phyloP scores from a whole-genome alignment of 2,113 vertebrate species.

The Hymenochirus boettgeri region DNA sequence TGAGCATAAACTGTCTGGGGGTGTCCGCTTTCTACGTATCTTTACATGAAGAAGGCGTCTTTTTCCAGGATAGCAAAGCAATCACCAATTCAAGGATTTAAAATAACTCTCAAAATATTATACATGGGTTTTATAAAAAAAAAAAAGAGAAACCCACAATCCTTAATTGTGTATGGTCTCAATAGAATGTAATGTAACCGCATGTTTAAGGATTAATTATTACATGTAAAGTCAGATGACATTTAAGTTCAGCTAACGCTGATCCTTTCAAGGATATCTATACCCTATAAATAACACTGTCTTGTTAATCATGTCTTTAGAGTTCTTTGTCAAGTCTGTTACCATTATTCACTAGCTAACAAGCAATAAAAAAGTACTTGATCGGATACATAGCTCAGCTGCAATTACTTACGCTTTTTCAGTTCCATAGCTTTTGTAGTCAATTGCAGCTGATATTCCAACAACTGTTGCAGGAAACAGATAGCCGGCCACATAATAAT shows the following conservation, averaged over 20 bases:
- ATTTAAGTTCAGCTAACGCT: neutral
- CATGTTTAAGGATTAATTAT: no score
- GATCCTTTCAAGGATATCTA: slow-evolving; percentile 50
- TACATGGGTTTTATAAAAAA: no score
- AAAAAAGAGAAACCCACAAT: no score
- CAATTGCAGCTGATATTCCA: slow-evolving; percentile 90
- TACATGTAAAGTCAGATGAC: no score
- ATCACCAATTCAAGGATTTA: no score
- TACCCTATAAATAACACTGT: slow-evolving; percentile 60
- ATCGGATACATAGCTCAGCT: slow-evolving; percentile 65
- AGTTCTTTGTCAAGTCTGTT: slow-evolving; percentile 62
- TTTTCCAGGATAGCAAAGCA: neutral
- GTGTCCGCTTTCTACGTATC: no score
- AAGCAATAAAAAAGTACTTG: slow-evolving; percentile 67
- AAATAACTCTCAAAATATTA: no score
- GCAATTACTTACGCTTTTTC: slow-evolving; percentile 85
- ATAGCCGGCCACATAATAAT: slow-evolving; percentile 95
- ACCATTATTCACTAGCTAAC: slow-evolving; percentile 64
- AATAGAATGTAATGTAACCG: no score
- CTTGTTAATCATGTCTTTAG: slow-evolving; percentile 67
- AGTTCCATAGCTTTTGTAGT: slow-evolving; percentile 95
- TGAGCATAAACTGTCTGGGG: no score
- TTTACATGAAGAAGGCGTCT: no score
- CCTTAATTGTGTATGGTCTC: no score
- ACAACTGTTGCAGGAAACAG: slow-evolving; percentile 95